These are phyloP conservation scores for Ploceus nigricollis DNA, from an alignment of 2,113 vertebrate species.

Conservation along the genomic window DNA sequence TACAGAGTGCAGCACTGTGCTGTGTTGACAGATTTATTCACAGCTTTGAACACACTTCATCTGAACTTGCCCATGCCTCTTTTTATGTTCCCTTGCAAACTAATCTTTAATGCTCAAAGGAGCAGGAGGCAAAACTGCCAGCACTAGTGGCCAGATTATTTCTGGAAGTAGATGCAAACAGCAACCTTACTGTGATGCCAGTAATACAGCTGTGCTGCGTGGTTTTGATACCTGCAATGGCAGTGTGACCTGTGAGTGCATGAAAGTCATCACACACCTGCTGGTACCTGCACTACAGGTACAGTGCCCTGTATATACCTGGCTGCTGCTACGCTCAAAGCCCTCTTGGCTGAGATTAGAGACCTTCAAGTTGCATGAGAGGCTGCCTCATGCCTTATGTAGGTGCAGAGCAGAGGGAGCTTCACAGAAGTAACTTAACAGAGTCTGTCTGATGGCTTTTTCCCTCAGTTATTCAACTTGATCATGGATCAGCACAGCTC, in stretches of 20 bases:
- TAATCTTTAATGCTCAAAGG: not conserved
- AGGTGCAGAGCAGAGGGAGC: not conserved
- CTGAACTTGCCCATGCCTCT: not conserved
- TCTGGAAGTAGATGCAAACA: not conserved
- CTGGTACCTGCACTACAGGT: rapidly evolving
- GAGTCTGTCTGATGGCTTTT: not conserved
- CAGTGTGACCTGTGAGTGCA: not conserved
- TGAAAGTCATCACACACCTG: not conserved
- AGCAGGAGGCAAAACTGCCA: not conserved
- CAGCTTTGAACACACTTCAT: conserved; percentile 17
- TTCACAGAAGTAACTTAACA: not conserved
- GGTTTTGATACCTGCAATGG: not conserved
- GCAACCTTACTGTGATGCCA: not conserved
- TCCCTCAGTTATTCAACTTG: not conserved
- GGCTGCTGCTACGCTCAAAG: not conserved
- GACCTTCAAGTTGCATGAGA: not conserved
- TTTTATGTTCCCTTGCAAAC: conserved; percentile 11
- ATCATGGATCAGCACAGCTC: not conserved
- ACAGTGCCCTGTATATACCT: not conserved
- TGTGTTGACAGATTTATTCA: conserved; percentile 24
- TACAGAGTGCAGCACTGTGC: not conserved
- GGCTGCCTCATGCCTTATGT: not conserved
- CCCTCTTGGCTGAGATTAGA: not conserved
- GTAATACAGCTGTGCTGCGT: not conserved
- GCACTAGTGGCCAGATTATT: not conserved